phyloP scores from a whole-genome alignment of 2,797 vertebrate genomes.

The Coranthus polyacanthus region DNA sequence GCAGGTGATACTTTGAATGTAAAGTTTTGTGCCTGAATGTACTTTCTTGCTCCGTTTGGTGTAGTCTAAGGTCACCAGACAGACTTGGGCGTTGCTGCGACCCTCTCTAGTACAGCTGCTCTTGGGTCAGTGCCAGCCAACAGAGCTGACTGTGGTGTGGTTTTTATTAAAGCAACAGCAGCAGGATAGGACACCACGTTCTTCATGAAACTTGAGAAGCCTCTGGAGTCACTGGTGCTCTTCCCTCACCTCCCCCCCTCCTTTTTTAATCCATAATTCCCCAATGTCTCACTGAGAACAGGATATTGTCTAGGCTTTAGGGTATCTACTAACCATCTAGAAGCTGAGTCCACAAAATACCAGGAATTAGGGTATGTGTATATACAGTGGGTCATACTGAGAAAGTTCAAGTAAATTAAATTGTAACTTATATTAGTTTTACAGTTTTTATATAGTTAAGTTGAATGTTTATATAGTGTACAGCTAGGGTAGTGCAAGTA shows the following conservation, averaged over 20 bases:
- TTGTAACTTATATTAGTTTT: neutral
- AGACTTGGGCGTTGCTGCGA: slow-evolving; percentile 54
- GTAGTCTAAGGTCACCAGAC: slow-evolving; percentile 66
- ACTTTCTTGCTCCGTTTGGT: slow-evolving; percentile 27
- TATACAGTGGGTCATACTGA: neutral
- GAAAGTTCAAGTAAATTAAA: slow-evolving; percentile 17
- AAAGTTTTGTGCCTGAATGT: too few species aligned
- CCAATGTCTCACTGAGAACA: slow-evolving; percentile 71
- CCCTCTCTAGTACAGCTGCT: slow-evolving; percentile 58
- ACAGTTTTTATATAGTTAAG: slow-evolving; percentile 2
- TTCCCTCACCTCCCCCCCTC: slow-evolving; percentile 27
- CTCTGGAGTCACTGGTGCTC: slow-evolving; percentile 47
- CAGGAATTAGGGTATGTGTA: slow-evolving; percentile 33
- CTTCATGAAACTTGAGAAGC: slow-evolving; percentile 62
- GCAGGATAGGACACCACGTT: slow-evolving; percentile 63
- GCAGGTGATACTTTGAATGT: too few species aligned
- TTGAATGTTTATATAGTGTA: neutral
- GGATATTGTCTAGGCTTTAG: slow-evolving; percentile 78
- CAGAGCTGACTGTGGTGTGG: slow-evolving; percentile 52
- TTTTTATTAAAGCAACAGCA: slow-evolving; percentile 78
- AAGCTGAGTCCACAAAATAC: slow-evolving; percentile 52
- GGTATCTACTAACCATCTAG: slow-evolving; percentile 53
- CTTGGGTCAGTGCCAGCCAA: slow-evolving; percentile 59
- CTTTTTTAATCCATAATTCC: slow-evolving; percentile 64
- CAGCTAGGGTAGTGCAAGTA: neutral